Conservation (phyloP, 2,888 invertebrate genomes). For the Arenicola marina region DNA sequence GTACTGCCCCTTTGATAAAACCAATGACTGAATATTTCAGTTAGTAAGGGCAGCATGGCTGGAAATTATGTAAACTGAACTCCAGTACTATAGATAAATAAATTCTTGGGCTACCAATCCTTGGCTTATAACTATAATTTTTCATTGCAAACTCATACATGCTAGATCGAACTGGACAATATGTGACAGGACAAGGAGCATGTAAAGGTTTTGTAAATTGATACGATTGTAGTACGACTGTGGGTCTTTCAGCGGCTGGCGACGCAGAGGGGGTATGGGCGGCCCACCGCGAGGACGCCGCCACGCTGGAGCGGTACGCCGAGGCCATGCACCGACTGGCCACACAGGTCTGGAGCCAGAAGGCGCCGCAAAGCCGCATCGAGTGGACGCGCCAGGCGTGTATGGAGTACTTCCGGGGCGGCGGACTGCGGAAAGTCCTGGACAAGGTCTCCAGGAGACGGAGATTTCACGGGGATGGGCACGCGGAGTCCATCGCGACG, state of each 20-base stretch:
- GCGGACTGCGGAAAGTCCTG: conserved; percentile 44
- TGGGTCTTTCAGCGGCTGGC: conserved; percentile 29
- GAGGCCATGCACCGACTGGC: conserved; percentile 57
- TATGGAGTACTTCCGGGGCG: conserved; percentile 48
- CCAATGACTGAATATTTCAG: no score
- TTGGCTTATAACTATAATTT: no score
- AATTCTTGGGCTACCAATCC: no score
- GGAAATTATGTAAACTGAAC: no score
- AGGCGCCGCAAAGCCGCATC: conserved; percentile 45
- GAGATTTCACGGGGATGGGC: conserved; percentile 6
- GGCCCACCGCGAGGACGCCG: conserved; percentile 47
- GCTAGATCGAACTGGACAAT: no score
- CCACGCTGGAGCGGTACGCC: conserved; percentile 48
- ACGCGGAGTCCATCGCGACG: no score
- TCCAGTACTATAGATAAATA: no score
- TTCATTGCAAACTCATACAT: no score
- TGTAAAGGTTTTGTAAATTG: no score
- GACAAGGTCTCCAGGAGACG: conserved; percentile 45
- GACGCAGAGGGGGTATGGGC: conserved; percentile 48
- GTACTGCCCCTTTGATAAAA: no score
- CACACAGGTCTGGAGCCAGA: conserved; percentile 49
- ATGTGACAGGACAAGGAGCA: no score
- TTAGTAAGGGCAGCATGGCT: no score
- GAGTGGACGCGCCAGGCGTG: conserved; percentile 50
- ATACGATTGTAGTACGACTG: neutral